These are phyloP conservation scores for Sula dactylatra DNA, from an alignment of 2,113 vertebrate species.

Conservation along the genomic window DNA sequence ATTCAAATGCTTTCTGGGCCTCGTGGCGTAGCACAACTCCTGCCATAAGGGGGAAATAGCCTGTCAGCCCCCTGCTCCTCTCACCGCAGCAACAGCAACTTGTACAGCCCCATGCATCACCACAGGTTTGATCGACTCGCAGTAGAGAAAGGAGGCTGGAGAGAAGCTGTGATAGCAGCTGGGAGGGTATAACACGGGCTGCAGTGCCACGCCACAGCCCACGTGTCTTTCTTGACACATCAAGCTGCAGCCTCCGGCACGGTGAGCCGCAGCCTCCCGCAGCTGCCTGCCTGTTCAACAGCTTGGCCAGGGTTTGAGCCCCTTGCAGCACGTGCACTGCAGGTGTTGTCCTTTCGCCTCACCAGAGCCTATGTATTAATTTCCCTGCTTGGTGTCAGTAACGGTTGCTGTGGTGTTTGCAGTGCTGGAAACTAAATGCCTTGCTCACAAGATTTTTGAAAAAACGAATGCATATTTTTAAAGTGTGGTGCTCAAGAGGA, in stretches of 20 bases:
- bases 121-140: not conserved
- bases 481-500: not conserved
- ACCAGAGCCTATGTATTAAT: rapidly evolving
- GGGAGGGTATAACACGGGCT: rapidly evolving
- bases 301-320: rapidly evolving
- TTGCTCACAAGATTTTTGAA: not conserved
- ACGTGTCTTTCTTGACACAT: rapidly evolving
- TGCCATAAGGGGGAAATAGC: rapidly evolving
- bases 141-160: not conserved
- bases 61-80: not conserved
- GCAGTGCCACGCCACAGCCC: not conserved
- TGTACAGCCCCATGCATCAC: rapidly evolving
- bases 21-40: rapidly evolving
- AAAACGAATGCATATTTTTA: not conserved
- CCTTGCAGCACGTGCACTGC: rapidly evolving
- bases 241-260: not conserved
- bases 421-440: not conserved
- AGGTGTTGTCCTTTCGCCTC: not conserved
- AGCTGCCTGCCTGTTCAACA: not conserved
- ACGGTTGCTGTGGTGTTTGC: not conserved
- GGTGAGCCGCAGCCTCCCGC: not conserved
- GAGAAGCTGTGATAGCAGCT: not conserved
- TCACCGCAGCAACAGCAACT: not conserved
- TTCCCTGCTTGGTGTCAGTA: not conserved
- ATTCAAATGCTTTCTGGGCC: not conserved